These are phyloP conservation scores for Labrus mixtus DNA, from an alignment of 2,113 vertebrate genomes.

Conservation along the genomic window DNA sequence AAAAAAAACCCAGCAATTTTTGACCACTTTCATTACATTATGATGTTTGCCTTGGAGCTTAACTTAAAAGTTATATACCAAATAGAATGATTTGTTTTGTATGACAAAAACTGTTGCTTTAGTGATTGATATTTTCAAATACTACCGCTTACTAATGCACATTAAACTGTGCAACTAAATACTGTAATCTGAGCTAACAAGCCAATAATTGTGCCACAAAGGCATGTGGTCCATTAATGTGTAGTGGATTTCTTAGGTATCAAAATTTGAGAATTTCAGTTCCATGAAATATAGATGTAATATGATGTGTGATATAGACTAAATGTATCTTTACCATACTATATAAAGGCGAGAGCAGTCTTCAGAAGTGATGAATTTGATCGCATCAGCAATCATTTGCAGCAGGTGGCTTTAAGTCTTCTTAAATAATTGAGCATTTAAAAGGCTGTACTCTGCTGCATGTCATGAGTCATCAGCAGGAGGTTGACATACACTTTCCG, in stretches of 20 bases:
- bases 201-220: neutral
- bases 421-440: constrained; percentile 51
- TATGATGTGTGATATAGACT: neutral
- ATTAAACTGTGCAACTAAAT: neutral
- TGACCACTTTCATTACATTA: constrained; percentile 5
- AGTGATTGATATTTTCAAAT: neutral
- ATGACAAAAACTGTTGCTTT: neutral
- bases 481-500: constrained; percentile 38
- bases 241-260: too few relatives aligned
- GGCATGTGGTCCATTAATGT: too few relatives aligned
- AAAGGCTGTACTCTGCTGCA: constrained; percentile 25
- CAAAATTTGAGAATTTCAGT: neutral
- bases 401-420: constrained; percentile 13
- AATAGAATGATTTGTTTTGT: neutral
- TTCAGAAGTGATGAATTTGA: neutral
- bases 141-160: neutral
- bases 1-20: neutral
- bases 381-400: constrained; percentile 12
- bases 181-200: constrained; percentile 2
- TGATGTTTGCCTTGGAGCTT: constrained; percentile 12
- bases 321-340: neutral
- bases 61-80: neutral
- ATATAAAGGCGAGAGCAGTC: neutral
- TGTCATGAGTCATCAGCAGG: constrained; percentile 29
- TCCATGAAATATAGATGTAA: neutral